Percentiles rank a stretch among this genome's conserved stretches.
These are phyloP conservation scores for Calosoma granatense DNA, from an alignment of 1,140 invertebrate species.

Conservation along the genomic window DNA sequence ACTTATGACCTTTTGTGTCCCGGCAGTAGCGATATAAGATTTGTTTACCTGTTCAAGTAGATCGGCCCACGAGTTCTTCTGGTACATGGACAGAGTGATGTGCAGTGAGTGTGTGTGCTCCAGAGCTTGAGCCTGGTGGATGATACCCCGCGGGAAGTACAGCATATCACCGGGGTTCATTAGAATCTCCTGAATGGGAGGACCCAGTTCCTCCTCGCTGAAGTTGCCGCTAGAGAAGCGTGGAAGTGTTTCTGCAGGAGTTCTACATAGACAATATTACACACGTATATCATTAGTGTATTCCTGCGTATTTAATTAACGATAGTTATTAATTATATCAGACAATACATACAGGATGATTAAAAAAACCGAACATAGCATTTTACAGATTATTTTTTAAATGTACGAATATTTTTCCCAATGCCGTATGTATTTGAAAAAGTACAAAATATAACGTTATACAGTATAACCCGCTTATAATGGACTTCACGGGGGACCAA, in stretches of 20 bases:
- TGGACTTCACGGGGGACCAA: too few species aligned
- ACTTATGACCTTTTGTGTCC: too few species aligned
- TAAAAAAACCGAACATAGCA: too few species aligned
- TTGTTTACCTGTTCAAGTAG: constrained; percentile 59
- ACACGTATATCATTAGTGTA: constrained; percentile 7
- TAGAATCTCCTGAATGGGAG: constrained; percentile 71
- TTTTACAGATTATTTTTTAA: too few species aligned
- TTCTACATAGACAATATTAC: constrained; percentile 12
- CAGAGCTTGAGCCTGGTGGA: constrained; percentile 80
- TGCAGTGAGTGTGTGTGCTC: constrained; percentile 77
- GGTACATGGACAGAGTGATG: constrained; percentile 85
- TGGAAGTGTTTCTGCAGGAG: constrained; percentile 53
- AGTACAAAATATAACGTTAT: background rate
- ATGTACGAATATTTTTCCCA: too few species aligned
- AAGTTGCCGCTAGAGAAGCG: constrained; percentile 79
- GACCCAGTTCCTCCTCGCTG: constrained; percentile 60
- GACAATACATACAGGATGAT: too few species aligned
- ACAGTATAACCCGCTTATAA: too few species aligned
- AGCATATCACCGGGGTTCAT: constrained; percentile 82
- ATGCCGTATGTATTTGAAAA: constrained; percentile 5
- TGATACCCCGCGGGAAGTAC: constrained; percentile 86
- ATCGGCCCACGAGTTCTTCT: constrained; percentile 84
- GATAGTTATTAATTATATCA: too few species aligned
- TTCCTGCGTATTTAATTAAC: too few species aligned
- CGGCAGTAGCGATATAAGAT: too few species aligned